Evolutionary conservation across 2,113 vertebrate species (phyloP), one percentile per base, ranked within the genome.

Genomic region (Pseudopipra pipra): DNA sequence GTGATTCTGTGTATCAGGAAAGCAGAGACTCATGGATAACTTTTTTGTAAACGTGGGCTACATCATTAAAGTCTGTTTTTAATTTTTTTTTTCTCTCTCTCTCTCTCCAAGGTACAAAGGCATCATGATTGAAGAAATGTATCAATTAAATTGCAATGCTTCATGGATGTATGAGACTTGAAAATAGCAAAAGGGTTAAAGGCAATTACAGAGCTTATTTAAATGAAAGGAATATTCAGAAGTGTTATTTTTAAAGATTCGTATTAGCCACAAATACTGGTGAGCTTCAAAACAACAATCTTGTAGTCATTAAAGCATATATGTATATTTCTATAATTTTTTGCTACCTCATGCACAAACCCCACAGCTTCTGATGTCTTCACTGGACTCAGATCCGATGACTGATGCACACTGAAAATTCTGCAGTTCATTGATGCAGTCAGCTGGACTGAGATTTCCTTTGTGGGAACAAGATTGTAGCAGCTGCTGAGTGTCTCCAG

Each of bases 291-390:
- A 71, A 68, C 30, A 54, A 16, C 46, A 8, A 27, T 20, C 37
- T 37, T 75, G 28, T 78, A 91, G 41, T 54, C 51, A 39, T 51
- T 63, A n/a, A 84, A 80, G 73, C 22, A 19, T 68, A 19, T 68
- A 51, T 1, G 3, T 95, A 11, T 82, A 54, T 84, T 55, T 51
- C 31, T 83, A 1, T 49, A 43, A 33, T 37, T 67, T 86, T 72
- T 91, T 95, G 52, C 93, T 95, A 91, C 96, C 93, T 96, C 86
- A 46, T 78, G 43, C n/a, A 62, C 21, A 80, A 81, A 56, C 46
- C 30, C n/a, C 18, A 28, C 33, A 73, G 49, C 37, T 49, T 89
- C 59, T 67, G 47, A 43, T 35, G 20, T 73, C 33, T 74, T 73
- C 24, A 51, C 1, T 80, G 33, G 46, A 30, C 47, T 65, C 31